Conservation (phyloP, 1,140 invertebrate genomes). For the Lethrus apterus region DNA sequence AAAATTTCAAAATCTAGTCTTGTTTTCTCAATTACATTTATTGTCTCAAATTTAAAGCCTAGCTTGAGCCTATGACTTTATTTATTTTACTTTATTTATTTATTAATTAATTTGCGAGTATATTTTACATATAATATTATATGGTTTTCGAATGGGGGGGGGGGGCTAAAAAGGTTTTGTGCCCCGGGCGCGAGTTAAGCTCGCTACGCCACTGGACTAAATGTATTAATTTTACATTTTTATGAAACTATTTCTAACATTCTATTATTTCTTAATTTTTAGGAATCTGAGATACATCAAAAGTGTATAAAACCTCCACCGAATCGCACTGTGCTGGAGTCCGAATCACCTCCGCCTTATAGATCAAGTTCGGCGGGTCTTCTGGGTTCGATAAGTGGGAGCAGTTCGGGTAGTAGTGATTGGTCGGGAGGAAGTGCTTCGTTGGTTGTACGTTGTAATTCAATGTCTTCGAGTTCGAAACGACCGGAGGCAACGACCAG, state of each 20-base stretch:
- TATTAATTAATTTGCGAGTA: too few species aligned
- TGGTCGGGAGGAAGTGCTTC: conserved; percentile 26
- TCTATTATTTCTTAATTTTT: conserved; percentile 29
- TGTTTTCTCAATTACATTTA: too few species aligned
- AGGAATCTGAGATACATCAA: conserved; percentile 61
- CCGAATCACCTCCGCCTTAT: conserved; percentile 59
- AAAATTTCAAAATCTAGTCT: too few species aligned
- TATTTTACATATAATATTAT: too few species aligned
- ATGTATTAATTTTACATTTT: too few species aligned
- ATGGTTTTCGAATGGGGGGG: too few species aligned
- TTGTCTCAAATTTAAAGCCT: too few species aligned
- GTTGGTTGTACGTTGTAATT: conserved; percentile 38
- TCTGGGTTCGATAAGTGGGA: conserved; percentile 31
- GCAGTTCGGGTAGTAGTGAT: conserved; percentile 25
- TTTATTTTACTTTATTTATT: too few species aligned
- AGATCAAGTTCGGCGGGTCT: conserved; percentile 50
- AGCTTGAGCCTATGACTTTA: too few species aligned
- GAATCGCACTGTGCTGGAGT: conserved; percentile 62
- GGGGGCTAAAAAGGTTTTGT: too few species aligned
- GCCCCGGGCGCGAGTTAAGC: too few species aligned
- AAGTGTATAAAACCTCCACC: conserved; percentile 64
- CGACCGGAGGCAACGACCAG: conserved; percentile 12
- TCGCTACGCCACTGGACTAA: too few species aligned
- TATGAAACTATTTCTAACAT: background rate
- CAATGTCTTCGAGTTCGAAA: conserved; percentile 36